Conservation (phyloP, 1,140 invertebrate species). For the Campoletis sonorensis region DNA sequence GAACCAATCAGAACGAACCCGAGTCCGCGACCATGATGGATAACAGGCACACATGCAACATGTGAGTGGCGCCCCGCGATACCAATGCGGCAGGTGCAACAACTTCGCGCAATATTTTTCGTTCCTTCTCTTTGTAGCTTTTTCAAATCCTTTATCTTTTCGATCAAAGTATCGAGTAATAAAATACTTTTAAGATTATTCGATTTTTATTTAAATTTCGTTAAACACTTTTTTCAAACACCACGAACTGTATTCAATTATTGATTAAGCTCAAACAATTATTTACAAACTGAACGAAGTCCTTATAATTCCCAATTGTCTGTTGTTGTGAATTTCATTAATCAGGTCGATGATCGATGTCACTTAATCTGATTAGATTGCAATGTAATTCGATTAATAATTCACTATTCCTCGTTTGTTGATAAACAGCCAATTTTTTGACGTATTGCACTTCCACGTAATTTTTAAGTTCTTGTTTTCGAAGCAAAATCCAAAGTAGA, state of each 20-base stretch:
- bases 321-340: neutral
- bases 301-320: neutral
- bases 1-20: slow-evolving; percentile 77
- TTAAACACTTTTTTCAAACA: neutral
- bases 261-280: neutral
- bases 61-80: slow-evolving; percentile 74
- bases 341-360: neutral
- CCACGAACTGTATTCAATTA: neutral
- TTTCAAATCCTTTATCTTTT: neutral
- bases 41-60: slow-evolving; percentile 75
- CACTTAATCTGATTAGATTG: neutral
- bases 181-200: neutral
- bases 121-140: neutral
- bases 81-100: slow-evolving; percentile 73
- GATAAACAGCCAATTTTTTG: neutral
- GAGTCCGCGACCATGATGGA: slow-evolving; percentile 80
- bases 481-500: slow-evolving; percentile 7
- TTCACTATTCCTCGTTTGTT: neutral
- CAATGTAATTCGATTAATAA: neutral
- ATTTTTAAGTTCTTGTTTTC: neutral
- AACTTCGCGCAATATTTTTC: slow-evolving; percentile 59
- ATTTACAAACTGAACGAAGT: neutral
- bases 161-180: no score
- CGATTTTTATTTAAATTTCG: neutral
- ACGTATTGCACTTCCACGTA: slow-evolving; percentile 3